phyloP scores from a whole-genome alignment of 1,140 invertebrate species.

The Pseudomyrmex concolor region DNA sequence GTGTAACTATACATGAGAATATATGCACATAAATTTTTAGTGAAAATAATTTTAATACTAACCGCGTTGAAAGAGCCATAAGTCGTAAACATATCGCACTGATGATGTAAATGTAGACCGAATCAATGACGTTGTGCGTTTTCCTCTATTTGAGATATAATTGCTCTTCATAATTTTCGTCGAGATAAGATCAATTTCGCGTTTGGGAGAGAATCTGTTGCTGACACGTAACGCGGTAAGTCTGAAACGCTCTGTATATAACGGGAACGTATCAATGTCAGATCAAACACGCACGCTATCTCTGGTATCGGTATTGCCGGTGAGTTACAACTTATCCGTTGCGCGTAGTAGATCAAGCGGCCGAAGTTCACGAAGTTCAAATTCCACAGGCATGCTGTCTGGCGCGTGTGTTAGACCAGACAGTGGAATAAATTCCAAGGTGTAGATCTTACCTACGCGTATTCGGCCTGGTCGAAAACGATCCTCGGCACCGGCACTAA shows the following conservation, averaged over 20 bases:
- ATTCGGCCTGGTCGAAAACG: constrained; percentile 61
- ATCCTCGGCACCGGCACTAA: constrained; percentile 70
- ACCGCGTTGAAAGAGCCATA: no score
- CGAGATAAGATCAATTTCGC: constrained; percentile 7
- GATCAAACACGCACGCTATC: constrained; percentile 46
- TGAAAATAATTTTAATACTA: no score
- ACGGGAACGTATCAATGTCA: constrained; percentile 20
- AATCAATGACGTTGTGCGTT: no score
- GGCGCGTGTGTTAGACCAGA: constrained; percentile 52
- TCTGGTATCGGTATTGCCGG: constrained; percentile 33
- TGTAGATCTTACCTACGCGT: constrained; percentile 50
- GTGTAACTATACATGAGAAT: no score
- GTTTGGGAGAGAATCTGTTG: background rate
- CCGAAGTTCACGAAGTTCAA: constrained; percentile 29
- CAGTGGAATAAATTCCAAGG: constrained; percentile 67
- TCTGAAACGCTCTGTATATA: constrained; percentile 23
- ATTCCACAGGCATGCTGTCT: constrained; percentile 48
- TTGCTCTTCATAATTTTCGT: background rate
- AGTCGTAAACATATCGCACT: no score
- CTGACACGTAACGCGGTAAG: background rate
- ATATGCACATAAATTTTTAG: no score
- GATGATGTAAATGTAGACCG: no score
- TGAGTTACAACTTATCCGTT: constrained; percentile 50
- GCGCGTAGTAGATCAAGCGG: constrained; percentile 31
- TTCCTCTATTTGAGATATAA: no score